These are phyloP conservation scores for Ectemnius cavifrons DNA, from an alignment of 2,888 invertebrate genomes.

Conservation along the genomic window DNA sequence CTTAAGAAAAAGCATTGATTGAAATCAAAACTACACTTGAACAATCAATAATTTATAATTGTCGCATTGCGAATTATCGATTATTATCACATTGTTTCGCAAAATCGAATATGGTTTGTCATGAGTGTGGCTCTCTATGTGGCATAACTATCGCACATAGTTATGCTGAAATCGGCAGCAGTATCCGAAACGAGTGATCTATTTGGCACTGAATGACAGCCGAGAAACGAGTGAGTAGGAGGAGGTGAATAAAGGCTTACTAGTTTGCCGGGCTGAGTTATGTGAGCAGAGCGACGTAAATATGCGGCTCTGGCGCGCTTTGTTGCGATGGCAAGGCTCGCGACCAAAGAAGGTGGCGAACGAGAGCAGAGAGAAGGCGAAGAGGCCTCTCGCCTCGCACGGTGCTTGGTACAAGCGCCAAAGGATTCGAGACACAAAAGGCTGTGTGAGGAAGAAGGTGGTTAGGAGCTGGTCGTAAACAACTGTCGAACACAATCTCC, in stretches of 20 bases:
- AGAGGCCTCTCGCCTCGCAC: conserved; percentile 44
- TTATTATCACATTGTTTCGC: no score
- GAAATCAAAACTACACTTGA: no score
- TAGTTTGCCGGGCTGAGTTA: conserved; percentile 71
- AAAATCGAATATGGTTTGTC: no score
- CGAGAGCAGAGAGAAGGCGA: conserved; percentile 46
- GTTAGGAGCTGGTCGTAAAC: conserved; percentile 73
- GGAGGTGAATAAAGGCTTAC: conserved; percentile 51
- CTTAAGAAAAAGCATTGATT: no score
- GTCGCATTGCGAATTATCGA: no score
- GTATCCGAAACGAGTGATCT: not conserved
- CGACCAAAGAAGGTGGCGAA: conserved; percentile 32
- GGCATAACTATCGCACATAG: no score
- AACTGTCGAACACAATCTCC: conserved; percentile 77
- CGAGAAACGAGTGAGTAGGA: conserved; percentile 31
- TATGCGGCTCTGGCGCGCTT: conserved; percentile 59
- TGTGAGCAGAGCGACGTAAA: conserved; percentile 69
- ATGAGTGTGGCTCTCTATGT: no score
- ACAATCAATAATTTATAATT: no score
- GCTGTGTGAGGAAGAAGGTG: conserved; percentile 58
- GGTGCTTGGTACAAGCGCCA: conserved; percentile 34
- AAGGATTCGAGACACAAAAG: conserved; percentile 54
- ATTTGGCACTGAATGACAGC: conserved; percentile 11
- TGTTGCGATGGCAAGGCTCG: conserved; percentile 26
- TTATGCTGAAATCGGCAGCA: not conserved